Conservation (phyloP, 2,888 invertebrate genomes). For the Netelia melanura region DNA sequence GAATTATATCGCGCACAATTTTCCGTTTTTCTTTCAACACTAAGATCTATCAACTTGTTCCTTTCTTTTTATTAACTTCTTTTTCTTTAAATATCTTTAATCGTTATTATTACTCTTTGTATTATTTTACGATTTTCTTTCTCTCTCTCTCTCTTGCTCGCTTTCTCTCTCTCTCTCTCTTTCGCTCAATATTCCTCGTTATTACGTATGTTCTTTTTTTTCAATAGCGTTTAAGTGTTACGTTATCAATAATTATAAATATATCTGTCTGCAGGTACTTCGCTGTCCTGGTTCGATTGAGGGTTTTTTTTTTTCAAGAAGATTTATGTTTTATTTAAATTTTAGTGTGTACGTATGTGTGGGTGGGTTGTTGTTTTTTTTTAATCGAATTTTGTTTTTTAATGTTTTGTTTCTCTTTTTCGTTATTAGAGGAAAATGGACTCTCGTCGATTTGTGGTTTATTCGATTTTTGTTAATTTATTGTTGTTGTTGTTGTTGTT, state of each 20-base stretch:
- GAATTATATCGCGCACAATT: conserved; percentile 66
- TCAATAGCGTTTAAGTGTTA: conserved; percentile 56
- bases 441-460: neutral
- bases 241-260: conserved; percentile 77
- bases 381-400: conserved; percentile 3
- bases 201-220: conserved; percentile 24
- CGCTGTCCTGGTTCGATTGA: conserved; percentile 80
- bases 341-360: conserved; percentile 32
- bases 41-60: conserved; percentile 41
- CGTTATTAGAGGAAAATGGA: neutral
- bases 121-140: conserved; percentile 49
- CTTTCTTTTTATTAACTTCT: neutral
- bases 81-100: conserved; percentile 38
- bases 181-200: conserved; percentile 12
- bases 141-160: conserved; percentile 5
- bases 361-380: conserved; percentile 18
- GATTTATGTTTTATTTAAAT: conserved; percentile 37
- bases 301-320: conserved; percentile 51
- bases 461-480: conserved; percentile 17
- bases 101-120: conserved; percentile 56
- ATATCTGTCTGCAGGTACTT: conserved; percentile 83
- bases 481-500: conserved; percentile 37
- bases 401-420: conserved; percentile 18
- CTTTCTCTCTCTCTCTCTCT: neutral
- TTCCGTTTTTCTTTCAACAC: conserved; percentile 20